These are phyloP conservation scores for Paradoxurus hermaphroditus DNA, from an alignment of 2,113 vertebrate genomes.

Conservation along the genomic window DNA sequence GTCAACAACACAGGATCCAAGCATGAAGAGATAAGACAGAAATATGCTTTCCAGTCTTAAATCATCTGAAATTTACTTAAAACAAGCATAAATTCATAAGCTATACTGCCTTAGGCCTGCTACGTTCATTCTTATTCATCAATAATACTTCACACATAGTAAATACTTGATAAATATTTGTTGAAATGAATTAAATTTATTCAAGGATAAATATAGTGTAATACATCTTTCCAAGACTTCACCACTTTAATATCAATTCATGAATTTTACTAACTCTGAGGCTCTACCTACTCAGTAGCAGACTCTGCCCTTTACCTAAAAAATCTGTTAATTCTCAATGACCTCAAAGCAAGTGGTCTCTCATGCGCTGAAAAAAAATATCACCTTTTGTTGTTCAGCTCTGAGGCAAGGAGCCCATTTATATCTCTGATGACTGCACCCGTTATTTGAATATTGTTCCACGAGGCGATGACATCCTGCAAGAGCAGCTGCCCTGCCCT, in stretches of 20 bases:
- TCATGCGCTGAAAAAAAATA: too few species aligned
- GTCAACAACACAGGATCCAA: not conserved
- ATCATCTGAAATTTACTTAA: not conserved
- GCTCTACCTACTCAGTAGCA: not conserved
- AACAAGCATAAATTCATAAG: not conserved
- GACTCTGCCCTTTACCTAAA: not conserved
- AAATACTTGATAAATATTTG: conserved; percentile 73
- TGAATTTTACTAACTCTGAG: not conserved
- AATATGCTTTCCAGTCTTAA: not conserved
- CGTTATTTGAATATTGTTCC: not conserved
- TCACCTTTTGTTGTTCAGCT: not conserved
- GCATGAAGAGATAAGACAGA: not conserved
- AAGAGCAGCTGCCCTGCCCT: not conserved
- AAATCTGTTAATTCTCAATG: not conserved
- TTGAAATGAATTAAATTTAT: conserved; percentile 55
- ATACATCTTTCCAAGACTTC: not conserved
- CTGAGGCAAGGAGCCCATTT: not conserved
- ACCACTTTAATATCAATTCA: conserved; percentile 10
- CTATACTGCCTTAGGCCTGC: not conserved
- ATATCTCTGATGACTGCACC: not conserved
- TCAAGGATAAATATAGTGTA: conserved; percentile 50
- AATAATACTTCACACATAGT: conserved; percentile 44
- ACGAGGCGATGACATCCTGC: not conserved
- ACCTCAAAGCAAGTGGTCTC: not conserved
- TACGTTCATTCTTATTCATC: conserved; percentile 43